Evolutionary conservation across 2,888 invertebrate genomes (phyloP), one percentile per base, ranked within the genome.

Genomic region (Xanthorhoe spadicearia): DNA sequence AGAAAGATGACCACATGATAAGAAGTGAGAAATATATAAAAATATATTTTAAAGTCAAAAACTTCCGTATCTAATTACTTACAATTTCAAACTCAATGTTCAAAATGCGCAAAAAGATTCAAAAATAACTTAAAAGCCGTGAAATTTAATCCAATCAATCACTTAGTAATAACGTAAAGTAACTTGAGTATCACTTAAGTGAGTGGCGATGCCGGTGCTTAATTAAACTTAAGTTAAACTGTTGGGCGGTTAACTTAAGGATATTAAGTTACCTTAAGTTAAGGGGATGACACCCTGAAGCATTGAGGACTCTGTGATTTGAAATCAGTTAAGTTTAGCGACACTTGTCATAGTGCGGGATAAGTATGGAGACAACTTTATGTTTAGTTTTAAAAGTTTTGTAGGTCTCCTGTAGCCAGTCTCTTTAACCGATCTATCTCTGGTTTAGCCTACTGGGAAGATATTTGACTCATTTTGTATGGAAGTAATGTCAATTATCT

Each of bases 211-310:
- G 56, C 63, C 56, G 54, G 53, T 58, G 13, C 56, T 67, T 55
- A 63, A 67, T 60, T 63, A 48, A 53, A 58, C 17, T 55, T 58
- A 53, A 46, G 19, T 55, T 43, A 18, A 52, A 60, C 53, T 66
- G 60, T 53, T 52, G 43, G 57, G 61, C 57, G 64, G 61, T 50
- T 2, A 18, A 48, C 38, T 59, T 55, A 63, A 64, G 17, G 38
- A 13, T 43, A 48, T 48, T 48, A 48, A 48, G 15, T 48, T 15
- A 15, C 51, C 38, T 62, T 59, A 59, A 64, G n/a, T 61, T 61
- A 61, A 68, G 46, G 61, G 49, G 61, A n/a, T 64, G 68, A 61
- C 50, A 68, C 64, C 68, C 64, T 19, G 61, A 6, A 61, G 68
- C 60, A 13, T 9, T 54, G 49, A 32, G 10, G 18, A 43, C 10